These are phyloP conservation scores for Phocides pigmalion DNA, from an alignment of 1,140 invertebrate species.

Conservation along the genomic window DNA sequence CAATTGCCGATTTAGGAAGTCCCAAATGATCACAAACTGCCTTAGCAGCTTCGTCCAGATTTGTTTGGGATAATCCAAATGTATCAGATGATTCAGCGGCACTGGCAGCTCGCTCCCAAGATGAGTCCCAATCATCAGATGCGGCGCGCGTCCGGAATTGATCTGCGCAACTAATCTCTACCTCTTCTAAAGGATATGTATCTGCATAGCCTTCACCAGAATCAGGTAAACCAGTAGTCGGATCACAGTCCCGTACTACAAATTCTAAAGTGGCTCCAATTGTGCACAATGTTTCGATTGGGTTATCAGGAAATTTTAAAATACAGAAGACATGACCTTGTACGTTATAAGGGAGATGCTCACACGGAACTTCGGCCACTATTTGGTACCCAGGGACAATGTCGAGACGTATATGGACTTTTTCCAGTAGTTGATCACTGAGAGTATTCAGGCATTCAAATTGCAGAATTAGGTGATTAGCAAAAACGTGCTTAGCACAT, in stretches of 20 bases:
- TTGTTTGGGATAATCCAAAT: conserved; percentile 84
- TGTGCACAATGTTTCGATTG: conserved; percentile 88
- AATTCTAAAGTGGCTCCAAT: conserved; percentile 97
- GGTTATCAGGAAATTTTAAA: conserved; percentile 91
- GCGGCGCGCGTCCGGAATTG: conserved; percentile 86
- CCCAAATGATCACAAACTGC: conserved; percentile 92
- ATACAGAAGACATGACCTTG: conserved; percentile 94
- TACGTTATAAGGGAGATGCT: conserved; percentile 92
- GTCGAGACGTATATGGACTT: conserved; percentile 95
- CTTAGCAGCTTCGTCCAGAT: conserved; percentile 91
- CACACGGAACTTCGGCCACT: conserved; percentile 89
- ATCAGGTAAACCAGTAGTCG: conserved; percentile 92
- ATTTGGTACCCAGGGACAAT: conserved; percentile 90
- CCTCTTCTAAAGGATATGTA: conserved; percentile 93
- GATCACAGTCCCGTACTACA: conserved; percentile 97
- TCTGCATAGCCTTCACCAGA: conserved; percentile 88
- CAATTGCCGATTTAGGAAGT: conserved; percentile 87
- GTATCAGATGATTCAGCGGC: conserved; percentile 56
- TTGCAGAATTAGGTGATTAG: conserved; percentile 93
- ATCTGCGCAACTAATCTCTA: conserved; percentile 88
- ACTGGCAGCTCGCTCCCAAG: conserved; percentile 53
- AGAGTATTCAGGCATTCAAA: conserved; percentile 98
- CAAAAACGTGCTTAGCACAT: conserved; percentile 97
- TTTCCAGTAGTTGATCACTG: conserved; percentile 96
- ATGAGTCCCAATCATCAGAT: conserved; percentile 57